A percentile compares a stretch with the other conserved stretches of the same genome.
phyloP scores from a whole-genome alignment of 1,140 invertebrate genomes.

The Calosoma granatense region DNA sequence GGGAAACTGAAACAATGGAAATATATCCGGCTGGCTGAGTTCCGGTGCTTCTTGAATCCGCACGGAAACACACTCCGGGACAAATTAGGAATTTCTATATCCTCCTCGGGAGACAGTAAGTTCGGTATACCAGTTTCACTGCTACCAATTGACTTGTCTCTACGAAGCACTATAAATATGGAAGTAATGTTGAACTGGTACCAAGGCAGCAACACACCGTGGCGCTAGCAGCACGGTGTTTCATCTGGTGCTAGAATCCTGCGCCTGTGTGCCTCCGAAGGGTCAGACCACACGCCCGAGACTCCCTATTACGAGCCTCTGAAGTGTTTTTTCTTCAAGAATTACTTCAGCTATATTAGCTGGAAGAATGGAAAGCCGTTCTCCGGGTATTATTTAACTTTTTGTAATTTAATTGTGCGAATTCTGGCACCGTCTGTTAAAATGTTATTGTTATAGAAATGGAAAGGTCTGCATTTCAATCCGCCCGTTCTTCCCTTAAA shows the following conservation, averaged over 20 bases:
- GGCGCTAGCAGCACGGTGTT: no score
- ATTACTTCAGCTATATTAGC: neutral
- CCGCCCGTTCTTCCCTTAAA: no score
- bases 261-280: neutral
- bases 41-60: neutral
- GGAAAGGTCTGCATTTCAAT: no score
- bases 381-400: neutral
- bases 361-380: neutral
- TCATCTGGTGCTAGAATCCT: neutral
- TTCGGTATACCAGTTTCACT: neutral
- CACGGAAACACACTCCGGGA: neutral
- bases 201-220: no score
- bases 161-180: neutral
- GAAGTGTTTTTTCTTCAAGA: neutral
- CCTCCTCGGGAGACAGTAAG: neutral
- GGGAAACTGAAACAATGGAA: neutral
- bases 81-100: neutral
- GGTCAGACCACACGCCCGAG: neutral
- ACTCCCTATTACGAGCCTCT: neutral
- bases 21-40: neutral
- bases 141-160: neutral
- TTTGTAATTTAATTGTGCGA: neutral
- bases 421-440: neutral
- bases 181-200: neutral
- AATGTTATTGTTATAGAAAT: neutral